phyloP scores from a whole-genome alignment of 2,113 vertebrate species.

The Heptranchias perlo region DNA sequence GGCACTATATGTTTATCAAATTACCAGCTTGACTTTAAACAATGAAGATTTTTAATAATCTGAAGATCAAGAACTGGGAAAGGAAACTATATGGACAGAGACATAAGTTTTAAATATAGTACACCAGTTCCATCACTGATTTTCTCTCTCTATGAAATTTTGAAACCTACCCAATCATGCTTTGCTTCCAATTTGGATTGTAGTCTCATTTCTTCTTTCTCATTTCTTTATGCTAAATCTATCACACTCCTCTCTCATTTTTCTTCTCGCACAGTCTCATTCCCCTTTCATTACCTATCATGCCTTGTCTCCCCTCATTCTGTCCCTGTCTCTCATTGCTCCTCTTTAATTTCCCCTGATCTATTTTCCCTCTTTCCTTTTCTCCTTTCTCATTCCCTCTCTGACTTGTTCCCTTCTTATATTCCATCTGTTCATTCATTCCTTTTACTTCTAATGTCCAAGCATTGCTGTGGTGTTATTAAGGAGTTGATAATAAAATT shows the following conservation, averaged over 20 bases:
- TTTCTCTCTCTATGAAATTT: no score
- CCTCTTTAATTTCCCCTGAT: not conserved
- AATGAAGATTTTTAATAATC: not conserved
- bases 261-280: not conserved
- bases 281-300: not conserved
- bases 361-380: not conserved
- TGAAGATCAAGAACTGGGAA: not conserved
- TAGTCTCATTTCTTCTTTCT: not conserved
- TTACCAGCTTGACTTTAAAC: not conserved
- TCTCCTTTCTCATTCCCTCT: not conserved
- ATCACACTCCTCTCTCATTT: not conserved
- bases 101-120: not conserved
- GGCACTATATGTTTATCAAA: not conserved
- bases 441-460: not conserved
- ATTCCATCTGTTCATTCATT: not conserved
- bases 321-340: not conserved
- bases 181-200: not conserved
- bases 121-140: no score
- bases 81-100: not conserved
- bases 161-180: not conserved
- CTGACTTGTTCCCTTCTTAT: not conserved
- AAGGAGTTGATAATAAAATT: not conserved
- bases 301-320: not conserved
- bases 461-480: not conserved
- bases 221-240: not conserved